These are phyloP conservation scores for Dicentrarchus labrax DNA, from an alignment of 2,113 vertebrate species.

Conservation along the genomic window DNA sequence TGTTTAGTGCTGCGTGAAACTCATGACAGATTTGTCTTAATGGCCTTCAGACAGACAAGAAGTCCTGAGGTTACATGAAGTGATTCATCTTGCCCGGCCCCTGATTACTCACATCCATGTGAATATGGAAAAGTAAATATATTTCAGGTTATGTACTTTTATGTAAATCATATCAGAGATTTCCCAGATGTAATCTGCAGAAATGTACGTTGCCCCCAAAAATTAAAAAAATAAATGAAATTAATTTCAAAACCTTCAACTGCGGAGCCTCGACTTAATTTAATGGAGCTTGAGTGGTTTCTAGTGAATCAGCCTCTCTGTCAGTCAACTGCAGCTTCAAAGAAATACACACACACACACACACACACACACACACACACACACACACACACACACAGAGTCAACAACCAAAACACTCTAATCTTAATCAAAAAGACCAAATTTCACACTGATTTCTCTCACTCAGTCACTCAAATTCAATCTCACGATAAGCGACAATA, in stretches of 20 bases:
- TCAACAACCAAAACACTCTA: background rate
- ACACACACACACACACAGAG: constrained; percentile 5
- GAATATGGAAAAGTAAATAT: background rate
- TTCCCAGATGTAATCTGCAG: background rate
- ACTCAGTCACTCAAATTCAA: background rate
- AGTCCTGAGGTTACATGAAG: background rate
- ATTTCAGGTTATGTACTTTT: background rate
- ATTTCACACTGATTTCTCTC: constrained; percentile 15
- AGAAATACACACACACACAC: background rate
- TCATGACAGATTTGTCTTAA: background rate
- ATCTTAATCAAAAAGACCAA: background rate
- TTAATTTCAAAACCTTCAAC: background rate
- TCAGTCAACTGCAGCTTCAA: constrained; percentile 15
- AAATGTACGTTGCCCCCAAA: too few relatives aligned
- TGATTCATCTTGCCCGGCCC: background rate
- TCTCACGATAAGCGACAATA: background rate
- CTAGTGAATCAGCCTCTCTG: background rate
- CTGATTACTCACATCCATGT: background rate
- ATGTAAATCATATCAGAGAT: background rate
- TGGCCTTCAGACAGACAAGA: background rate
- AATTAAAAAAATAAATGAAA: background rate
- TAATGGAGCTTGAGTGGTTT: background rate
- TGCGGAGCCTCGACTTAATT: background rate
- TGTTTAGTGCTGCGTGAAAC: background rate
- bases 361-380: constrained; percentile 15